Base-by-base conservation (phyloP, 2,113 vertebrate species). In the Holacanthus passer region DNA sequence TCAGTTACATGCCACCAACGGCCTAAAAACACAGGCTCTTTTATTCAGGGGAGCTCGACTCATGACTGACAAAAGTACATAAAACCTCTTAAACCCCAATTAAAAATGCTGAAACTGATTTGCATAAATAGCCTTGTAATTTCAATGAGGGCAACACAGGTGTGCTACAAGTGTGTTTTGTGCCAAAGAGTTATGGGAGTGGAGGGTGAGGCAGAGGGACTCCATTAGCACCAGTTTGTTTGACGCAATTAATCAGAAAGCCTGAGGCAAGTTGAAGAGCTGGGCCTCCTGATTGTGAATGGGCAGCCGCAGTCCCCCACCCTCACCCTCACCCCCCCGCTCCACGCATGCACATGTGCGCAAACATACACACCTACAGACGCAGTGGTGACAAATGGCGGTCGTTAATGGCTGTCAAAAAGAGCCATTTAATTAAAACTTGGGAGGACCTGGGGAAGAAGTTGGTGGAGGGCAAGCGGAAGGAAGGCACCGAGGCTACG, bases 171-270 rank as follows among this genome's bases (percentile, higher is more conserved):
- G 62, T 70, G 67, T 70, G 50, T 77, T 50, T 73, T 20, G 24
- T 73, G 69, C 67, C 58, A 71, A 59, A 79, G 24, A 67, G 74
- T 45, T 45, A 59, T n/a, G 41, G 35, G 62, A 74, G 64, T 43
- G 41, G 74, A 80, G 58, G 58, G 48, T 16, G 68, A 80, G 66
- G 72, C 43, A 32, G 48, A 65, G 68, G 60, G 39, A 83, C 56
- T 82, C 59, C 65, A 87, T 90, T 86, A 87, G 78, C 56, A 24
- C 39, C 48, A 35, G 70, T 86, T 78, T 88, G 70, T 88, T 92
- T 86, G 84, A 88, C 82, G 84, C 89, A 86, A 94, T 92, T 94
- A 91, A 94, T 93, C 86, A 87, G 87, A 87, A 83, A 87, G 83
- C 16, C 47, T 27, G 52, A 90, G 74, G 64, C 70, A 81, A 73